These are phyloP conservation scores for Crocuta crocuta DNA, from an alignment of 2,113 vertebrate species.

Conservation along the genomic window DNA sequence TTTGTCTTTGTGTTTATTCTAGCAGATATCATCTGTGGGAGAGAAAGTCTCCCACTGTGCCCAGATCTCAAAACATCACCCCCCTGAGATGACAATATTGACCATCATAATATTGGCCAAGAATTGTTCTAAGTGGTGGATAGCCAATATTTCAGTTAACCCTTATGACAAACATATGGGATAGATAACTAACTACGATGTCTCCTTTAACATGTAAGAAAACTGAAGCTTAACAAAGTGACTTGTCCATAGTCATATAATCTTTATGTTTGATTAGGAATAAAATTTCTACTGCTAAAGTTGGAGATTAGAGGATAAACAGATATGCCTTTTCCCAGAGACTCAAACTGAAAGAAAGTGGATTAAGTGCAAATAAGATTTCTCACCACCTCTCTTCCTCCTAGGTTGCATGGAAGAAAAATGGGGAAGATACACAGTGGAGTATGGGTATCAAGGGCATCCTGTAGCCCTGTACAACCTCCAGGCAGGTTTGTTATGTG, in stretches of 20 bases:
- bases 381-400: background rate
- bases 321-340: background rate
- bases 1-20: background rate
- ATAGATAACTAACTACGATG: background rate
- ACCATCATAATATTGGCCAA: background rate
- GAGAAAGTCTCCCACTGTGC: background rate
- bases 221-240: background rate
- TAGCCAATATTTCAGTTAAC: background rate
- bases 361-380: background rate
- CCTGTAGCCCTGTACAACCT: background rate
- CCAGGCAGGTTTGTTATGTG: background rate
- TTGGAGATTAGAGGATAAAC: background rate
- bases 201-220: background rate
- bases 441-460: background rate
- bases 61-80: background rate
- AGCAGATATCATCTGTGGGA: background rate
- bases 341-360: background rate
- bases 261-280: background rate
- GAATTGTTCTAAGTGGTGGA: background rate
- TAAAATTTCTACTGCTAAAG: background rate
- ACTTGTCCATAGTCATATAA: background rate
- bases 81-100: background rate
- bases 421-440: background rate
- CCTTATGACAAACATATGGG: background rate
- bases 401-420: background rate